Evolutionary conservation across 2,888 invertebrate species (phyloP), one percentile per base, ranked within the genome.

Genomic region (Steinernema carpocapsae): DNA sequence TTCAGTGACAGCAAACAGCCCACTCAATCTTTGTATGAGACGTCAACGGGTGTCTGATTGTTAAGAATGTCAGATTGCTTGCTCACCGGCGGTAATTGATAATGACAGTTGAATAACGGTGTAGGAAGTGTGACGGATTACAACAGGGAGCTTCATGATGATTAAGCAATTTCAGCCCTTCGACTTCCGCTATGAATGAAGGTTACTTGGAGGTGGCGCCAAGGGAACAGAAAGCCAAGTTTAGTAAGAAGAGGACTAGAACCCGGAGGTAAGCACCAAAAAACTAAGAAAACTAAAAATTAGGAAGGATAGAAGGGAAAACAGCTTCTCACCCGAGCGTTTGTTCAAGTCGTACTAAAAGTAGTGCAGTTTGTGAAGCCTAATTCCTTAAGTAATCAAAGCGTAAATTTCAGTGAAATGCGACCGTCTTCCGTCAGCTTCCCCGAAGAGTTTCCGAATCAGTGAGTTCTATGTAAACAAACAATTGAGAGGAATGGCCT

Each of bases 231-330:
- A 56, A 56, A 19, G 56, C 56, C 24, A 22, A 26, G 4, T 56
- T 56, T 19, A 26, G 3, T 2, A 56, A 56, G 24, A 56, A 56
- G 6, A 22, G 56, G 10, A 3, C 56, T 22, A 14, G 56, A 26
- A 56, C 56, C 12, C 22, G 26, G 24, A 56, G 56, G 56, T 56
- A 56, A 26, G 6, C n/a, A n/a, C n/a, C n/a, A n/a, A n/a, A n/a
- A n/a, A n/a, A n/a, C n/a, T n/a, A n/a, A n/a, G n/a, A n/a, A n/a
- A n/a, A n/a, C n/a, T n/a, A n/a, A n/a, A n/a, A n/a, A n/a, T n/a
- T n/a, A n/a, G n/a, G n/a, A n/a, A n/a, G n/a, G n/a, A n/a, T n/a
- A n/a, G n/a, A n/a, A n/a, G n/a, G n/a, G n/a, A n/a, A n/a, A n/a
- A n/a, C n/a, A n/a, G n/a, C n/a, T n/a, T n/a, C n/a, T n/a, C n/a